Base-by-base conservation (phyloP, 2,113 vertebrate genomes). In the Willisornis vidua region DNA sequence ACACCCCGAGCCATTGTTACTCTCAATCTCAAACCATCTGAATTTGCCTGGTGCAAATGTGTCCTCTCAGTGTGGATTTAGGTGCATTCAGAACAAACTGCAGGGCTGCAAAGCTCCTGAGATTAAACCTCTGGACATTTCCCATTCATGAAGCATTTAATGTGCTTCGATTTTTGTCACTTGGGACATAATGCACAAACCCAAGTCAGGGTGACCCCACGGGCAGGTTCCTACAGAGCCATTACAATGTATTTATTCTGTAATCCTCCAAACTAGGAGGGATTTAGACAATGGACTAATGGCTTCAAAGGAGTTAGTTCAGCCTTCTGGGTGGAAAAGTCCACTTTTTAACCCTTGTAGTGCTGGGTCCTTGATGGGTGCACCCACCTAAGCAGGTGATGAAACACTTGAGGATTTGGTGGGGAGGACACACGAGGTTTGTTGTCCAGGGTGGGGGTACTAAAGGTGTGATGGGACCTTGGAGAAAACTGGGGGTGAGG, bases 271-370 rank as follows among this genome's bases (percentile, higher is more conserved):
- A 96, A 93, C 90, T 62, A 51, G 92, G 72, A 62, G 94, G 94
- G 85, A 90, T 97, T 93, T 96, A 83, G 63, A 96, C 85, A 96
- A 97, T 88, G 63, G 90, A 94, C 90, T 93, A 88, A 91, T 41
- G 66, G 89, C 94, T 97, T 97, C 95, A 96, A 94, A 95, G 85
- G 91, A 96, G 52, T 70, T 59, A 8, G 20, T 22, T 57, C 35
- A 84, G 78, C 83, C 76, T 83, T 88, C 85, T 92, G 93, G 72
- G 84, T 94, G 68, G 55, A 92, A 89, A 84, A 66, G 54, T 24
- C 71, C 72, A 46, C 63, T 94, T 96, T 89, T 94, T 97, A 95
- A 96, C 83, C 71, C 90, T 84, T 37, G 37, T 48, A 80, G 54
- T 73, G 28, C 65, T 35, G 37, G 18, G 12, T 66, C 19, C 35